Percentiles rank a stretch among this genome's conserved stretches.
Evolutionary conservation across 2,797 vertebrate species (phyloP).

Genomic region (Thunnus albacares): DNA sequence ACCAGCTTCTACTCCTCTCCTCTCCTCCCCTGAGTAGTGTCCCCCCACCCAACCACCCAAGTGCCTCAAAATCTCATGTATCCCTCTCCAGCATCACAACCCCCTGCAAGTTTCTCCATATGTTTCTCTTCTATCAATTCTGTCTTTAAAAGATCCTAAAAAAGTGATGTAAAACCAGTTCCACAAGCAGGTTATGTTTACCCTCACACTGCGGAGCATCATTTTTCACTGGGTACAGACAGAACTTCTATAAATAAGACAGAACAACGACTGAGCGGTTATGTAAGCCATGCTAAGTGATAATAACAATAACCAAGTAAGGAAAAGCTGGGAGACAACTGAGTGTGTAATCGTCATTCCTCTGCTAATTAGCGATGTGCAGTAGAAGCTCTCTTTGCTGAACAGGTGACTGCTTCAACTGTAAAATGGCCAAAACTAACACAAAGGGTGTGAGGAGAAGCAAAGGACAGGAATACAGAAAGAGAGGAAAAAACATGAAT

Average conservation of each 20-base stretch:
- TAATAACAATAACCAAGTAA: slow-evolving; percentile 40
- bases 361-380: slow-evolving; percentile 12
- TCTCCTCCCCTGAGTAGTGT: neutral
- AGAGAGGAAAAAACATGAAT: slow-evolving; percentile 7
- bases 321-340: slow-evolving; percentile 21
- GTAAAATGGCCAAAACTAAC: neutral
- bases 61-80: slow-evolving; percentile 4
- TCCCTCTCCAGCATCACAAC: slow-evolving; percentile 22
- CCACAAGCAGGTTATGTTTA: slow-evolving; percentile 18
- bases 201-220: slow-evolving; percentile 19
- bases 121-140: neutral
- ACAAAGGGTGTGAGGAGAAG: slow-evolving; percentile 2
- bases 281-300: slow-evolving; percentile 53
- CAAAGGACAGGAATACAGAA: neutral
- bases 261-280: slow-evolving; percentile 58
- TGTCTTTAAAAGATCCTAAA: neutral
- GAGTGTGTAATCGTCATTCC: slow-evolving; percentile 8
- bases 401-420: slow-evolving; percentile 12
- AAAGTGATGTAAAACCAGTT: slow-evolving; percentile 19
- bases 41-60: neutral
- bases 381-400: neutral
- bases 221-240: slow-evolving; percentile 36
- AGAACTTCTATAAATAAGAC: slow-evolving; percentile 65
- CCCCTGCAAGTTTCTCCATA: slow-evolving; percentile 2
- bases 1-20: slow-evolving; percentile 22